phyloP scores from a whole-genome alignment of 2,888 invertebrate genomes.

The Notocelia uddmanniana region DNA sequence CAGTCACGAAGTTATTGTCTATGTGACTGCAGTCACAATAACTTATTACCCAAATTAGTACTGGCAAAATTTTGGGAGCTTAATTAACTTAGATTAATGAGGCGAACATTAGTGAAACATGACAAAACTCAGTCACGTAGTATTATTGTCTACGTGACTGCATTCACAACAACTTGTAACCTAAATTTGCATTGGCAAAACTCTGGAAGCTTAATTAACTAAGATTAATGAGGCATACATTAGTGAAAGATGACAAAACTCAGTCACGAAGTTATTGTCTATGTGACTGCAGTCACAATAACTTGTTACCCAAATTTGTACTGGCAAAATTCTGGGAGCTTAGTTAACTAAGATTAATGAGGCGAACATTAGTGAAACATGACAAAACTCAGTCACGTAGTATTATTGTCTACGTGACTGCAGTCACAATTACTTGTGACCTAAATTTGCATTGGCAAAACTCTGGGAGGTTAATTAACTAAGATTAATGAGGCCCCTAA shows the following conservation, averaged over 20 bases:
- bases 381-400: background rate
- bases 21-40: background rate
- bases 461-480: background rate
- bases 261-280: no score
- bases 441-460: background rate
- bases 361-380: no score
- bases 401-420: background rate
- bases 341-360: no score
- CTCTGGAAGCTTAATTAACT: background rate
- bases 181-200: background rate
- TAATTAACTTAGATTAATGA: slow-evolving; percentile 2
- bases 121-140: background rate
- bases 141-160: background rate
- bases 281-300: no score
- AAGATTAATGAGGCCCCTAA: background rate
- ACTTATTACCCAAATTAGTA: background rate
- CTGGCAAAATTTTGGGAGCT: background rate
- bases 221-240: background rate
- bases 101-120: no score
- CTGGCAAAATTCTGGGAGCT: no score
- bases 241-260: no score
- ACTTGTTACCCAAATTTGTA: no score
- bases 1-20: background rate
- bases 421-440: no score
- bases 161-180: no score